A percentile compares a stretch with the other conserved stretches of the same genome.
Conservation (phyloP, 2,888 invertebrate genomes). For the Hirtodrosophila alboralis region DNA sequence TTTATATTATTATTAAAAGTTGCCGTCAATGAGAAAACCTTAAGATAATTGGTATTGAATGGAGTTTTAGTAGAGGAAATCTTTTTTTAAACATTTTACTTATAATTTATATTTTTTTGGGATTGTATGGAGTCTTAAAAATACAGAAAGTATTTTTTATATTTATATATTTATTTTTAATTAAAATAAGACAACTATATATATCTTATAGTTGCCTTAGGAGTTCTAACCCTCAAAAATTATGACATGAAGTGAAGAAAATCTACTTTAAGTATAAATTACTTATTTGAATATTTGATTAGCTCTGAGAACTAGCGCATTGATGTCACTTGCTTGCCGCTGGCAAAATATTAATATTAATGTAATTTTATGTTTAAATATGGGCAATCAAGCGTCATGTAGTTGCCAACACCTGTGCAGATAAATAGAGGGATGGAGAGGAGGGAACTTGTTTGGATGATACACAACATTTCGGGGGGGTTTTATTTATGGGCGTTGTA, state of each 20-base stretch:
- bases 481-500: conserved; percentile 47
- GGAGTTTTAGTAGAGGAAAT: too few relatives aligned
- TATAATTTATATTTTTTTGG: too few relatives aligned
- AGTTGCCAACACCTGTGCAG: conserved; percentile 55
- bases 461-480: too few relatives aligned
- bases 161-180: too few relatives aligned
- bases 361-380: conserved; percentile 53
- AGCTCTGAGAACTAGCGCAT: conserved; percentile 54
- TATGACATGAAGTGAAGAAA: background rate
- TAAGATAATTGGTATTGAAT: too few relatives aligned
- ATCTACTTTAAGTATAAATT: conserved; percentile 13
- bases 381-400: conserved; percentile 56
- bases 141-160: too few relatives aligned
- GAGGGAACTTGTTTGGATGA: conserved; percentile 36
- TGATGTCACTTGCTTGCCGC: conserved; percentile 60
- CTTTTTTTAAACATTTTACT: too few relatives aligned
- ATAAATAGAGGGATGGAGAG: conserved; percentile 1
- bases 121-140: too few relatives aligned
- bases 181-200: too few relatives aligned
- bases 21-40: too few relatives aligned
- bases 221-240: too few relatives aligned
- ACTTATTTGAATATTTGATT: conserved; percentile 50
- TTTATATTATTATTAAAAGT: conserved; percentile 12
- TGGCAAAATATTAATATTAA: conserved; percentile 69
- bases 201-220: too few relatives aligned